Evolutionary conservation across 2,888 invertebrate species (phyloP).

Genomic region (Amiota minor): DNA sequence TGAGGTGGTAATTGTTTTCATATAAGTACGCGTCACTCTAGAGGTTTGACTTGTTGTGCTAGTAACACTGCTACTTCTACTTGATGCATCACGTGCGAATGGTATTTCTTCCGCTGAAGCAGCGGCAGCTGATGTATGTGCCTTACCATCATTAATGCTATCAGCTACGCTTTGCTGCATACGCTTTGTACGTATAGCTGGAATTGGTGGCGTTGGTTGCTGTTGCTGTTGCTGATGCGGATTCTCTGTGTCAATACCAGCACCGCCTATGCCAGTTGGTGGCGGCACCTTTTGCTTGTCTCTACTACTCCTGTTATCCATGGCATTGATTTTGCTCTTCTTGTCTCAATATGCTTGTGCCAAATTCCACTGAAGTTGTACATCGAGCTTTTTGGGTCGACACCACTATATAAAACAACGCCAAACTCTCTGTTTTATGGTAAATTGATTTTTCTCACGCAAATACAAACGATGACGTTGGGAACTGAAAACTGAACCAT

Average conservation of each 20-base stretch:
- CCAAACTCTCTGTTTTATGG: conserved; percentile 36
- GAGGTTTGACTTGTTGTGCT: conserved; percentile 52
- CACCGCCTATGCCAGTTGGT: conserved; percentile 50
- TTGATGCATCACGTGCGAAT: conserved; percentile 13
- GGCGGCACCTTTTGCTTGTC: conserved; percentile 62
- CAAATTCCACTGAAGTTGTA: conserved; percentile 45
- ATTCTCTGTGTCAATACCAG: conserved; percentile 35
- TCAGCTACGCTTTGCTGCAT: conserved; percentile 57
- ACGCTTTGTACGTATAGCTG: conserved; percentile 64
- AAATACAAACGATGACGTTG: conserved; percentile 39
- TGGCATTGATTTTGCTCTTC: conserved; percentile 58
- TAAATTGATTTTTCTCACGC: conserved; percentile 71
- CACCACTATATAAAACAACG: neutral
- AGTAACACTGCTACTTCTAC: conserved; percentile 31
- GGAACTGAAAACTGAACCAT: conserved; percentile 30
- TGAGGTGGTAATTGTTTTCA: conserved; percentile 64
- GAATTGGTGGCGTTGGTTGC: conserved; percentile 54
- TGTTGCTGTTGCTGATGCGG: conserved; percentile 13
- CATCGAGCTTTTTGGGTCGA: conserved; percentile 52
- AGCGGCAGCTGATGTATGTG: neutral
- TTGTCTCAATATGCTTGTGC: conserved; percentile 31
- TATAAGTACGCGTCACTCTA: conserved; percentile 60
- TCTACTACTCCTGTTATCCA: conserved; percentile 62
- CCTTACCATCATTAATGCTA: neutral
- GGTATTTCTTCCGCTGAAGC: conserved; percentile 5